Conservation (phyloP, 1,140 invertebrate genomes). For the Marisa cornuarietis region DNA sequence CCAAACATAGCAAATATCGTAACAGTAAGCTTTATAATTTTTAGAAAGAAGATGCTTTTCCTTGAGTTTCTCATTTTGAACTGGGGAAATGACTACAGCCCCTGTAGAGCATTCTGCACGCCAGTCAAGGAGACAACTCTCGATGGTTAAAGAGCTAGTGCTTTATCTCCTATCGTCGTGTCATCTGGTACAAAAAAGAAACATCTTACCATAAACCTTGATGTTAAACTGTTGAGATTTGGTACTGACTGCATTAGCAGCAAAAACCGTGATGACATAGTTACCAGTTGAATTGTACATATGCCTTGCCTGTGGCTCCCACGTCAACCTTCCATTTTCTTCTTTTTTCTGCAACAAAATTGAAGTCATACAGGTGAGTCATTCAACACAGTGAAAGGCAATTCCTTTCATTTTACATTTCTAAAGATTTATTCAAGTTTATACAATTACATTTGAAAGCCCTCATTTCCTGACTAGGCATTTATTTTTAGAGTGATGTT, state of each 20-base stretch:
- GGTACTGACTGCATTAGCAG: constrained; percentile 45
- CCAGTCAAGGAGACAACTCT: too few relatives aligned
- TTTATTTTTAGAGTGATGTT: neutral
- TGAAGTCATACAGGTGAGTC: neutral
- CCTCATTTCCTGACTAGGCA: neutral
- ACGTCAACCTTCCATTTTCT: constrained; percentile 37
- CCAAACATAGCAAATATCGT: too few relatives aligned
- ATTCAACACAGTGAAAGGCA: neutral
- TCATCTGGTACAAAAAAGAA: neutral
- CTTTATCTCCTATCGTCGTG: too few relatives aligned
- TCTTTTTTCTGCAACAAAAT: constrained; percentile 26
- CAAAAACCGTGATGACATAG: constrained; percentile 37
- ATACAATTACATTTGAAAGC: neutral
- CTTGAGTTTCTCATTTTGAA: too few relatives aligned
- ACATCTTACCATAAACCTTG: constrained; percentile 41
- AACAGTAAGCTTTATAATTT: too few relatives aligned
- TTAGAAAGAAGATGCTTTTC: too few relatives aligned
- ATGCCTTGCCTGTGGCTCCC: constrained; percentile 31
- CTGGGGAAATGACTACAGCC: too few relatives aligned
- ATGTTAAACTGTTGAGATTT: constrained; percentile 29
- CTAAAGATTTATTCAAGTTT: neutral
- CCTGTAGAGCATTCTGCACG: too few relatives aligned
- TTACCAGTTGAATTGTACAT: constrained; percentile 33
- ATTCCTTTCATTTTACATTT: neutral
- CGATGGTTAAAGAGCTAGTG: too few relatives aligned